A percentile compares a stretch with the other conserved stretches of the same genome.
phyloP scores from a whole-genome alignment of 2,797 vertebrate species.

The Acipenser transmontanus region DNA sequence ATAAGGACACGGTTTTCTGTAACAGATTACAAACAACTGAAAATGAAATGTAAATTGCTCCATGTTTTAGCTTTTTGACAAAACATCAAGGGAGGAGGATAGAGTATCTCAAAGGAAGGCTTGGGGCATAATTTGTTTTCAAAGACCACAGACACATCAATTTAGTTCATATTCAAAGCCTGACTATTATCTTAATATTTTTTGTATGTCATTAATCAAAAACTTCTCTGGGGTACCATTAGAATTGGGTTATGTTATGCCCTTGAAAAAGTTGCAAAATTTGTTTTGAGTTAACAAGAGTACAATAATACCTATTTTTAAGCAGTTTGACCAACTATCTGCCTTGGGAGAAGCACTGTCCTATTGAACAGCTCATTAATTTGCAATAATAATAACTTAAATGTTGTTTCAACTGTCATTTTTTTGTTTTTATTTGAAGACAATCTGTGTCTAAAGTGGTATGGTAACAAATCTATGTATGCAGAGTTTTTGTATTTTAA shows the following conservation, averaged over 20 bases:
- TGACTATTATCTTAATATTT: background rate
- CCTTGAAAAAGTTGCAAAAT: background rate
- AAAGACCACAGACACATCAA: constrained; percentile 2
- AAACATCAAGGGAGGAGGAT: background rate
- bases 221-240: background rate
- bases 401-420: no score
- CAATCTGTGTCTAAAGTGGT: no score
- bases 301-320: no score
- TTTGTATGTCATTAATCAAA: background rate
- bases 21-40: background rate
- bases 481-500: no score
- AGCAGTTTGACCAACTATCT: no score
- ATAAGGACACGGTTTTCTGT: background rate
- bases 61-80: background rate
- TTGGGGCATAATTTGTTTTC: background rate
- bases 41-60: background rate
- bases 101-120: background rate
- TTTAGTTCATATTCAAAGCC: background rate
- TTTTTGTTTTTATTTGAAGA: no score
- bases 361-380: no score
- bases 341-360: no score
- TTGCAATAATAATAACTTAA: no score
- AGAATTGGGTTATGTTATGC: background rate
- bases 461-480: no score
- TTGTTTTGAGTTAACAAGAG: no score